Evolutionary conservation across 2,888 invertebrate genomes (phyloP).

Genomic region (Drosophila conformis): DNA sequence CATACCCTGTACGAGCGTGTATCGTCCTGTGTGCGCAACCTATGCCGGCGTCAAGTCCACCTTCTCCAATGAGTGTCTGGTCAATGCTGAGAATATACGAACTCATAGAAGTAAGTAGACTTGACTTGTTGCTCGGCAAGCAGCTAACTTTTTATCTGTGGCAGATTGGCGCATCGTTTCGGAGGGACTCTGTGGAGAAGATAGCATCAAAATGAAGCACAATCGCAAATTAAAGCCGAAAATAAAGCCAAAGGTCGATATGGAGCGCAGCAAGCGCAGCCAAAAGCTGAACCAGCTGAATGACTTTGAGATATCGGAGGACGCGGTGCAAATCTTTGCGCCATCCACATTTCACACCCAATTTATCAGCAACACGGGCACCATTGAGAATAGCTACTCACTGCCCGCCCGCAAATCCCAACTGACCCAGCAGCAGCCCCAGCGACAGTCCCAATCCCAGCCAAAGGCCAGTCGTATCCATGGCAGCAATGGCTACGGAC

Average conservation of each 20-base stretch:
- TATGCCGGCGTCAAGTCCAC: slow-evolving; percentile 80
- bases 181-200: slow-evolving; percentile 77
- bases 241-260: slow-evolving; percentile 47
- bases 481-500: slow-evolving; percentile 7
- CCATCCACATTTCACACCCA: slow-evolving; percentile 72
- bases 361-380: slow-evolving; percentile 63
- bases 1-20: slow-evolving; percentile 71
- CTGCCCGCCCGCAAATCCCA: slow-evolving; percentile 59
- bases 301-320: slow-evolving; percentile 58
- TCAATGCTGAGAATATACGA: slow-evolving; percentile 76
- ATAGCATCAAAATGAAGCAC: slow-evolving; percentile 69
- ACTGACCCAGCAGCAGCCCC: neutral
- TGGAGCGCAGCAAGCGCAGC: slow-evolving; percentile 64
- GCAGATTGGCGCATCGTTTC: slow-evolving; percentile 77
- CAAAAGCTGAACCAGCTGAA: slow-evolving; percentile 39
- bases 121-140: fast-evolving
- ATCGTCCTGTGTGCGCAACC: slow-evolving; percentile 77
- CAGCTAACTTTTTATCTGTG: neutral
- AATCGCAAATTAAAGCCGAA: slow-evolving; percentile 52
- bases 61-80: slow-evolving; percentile 77
- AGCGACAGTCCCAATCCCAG: neutral
- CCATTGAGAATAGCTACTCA: slow-evolving; percentile 67
- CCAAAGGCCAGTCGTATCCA: slow-evolving; percentile 3
- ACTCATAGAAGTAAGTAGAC: slow-evolving; percentile 64
- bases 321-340: slow-evolving; percentile 68